phyloP scores from a whole-genome alignment of 2,797 vertebrate species.

The Hoplostethus atlanticus region DNA sequence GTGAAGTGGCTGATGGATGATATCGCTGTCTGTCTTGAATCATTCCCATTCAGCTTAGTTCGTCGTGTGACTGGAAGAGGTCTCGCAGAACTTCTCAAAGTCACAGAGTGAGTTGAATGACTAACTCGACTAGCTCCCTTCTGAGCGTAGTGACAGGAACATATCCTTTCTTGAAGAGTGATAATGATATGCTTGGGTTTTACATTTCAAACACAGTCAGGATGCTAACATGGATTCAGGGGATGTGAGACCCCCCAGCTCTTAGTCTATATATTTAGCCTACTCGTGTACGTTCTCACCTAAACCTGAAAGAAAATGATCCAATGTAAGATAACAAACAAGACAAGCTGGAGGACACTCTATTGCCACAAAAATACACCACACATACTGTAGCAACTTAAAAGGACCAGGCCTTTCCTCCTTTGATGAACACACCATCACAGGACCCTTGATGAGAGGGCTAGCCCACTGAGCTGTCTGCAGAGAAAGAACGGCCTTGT shows the following conservation, averaged over 20 bases:
- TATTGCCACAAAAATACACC: neutral
- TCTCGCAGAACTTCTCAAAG: conserved; percentile 74
- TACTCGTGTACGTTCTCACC: conserved; percentile 37
- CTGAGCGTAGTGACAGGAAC: conserved; percentile 30
- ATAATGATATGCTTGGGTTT: conserved; percentile 42
- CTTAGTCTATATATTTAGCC: conserved; percentile 15
- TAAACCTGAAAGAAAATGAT: conserved; percentile 27
- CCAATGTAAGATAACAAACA: conserved; percentile 1
- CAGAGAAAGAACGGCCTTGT: conserved; percentile 42
- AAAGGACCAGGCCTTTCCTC: neutral
- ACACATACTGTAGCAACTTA: neutral
- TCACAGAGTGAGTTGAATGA: conserved; percentile 56
- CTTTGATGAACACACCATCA: neutral
- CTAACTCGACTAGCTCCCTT: conserved; percentile 31
- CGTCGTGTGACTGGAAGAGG: conserved; percentile 62
- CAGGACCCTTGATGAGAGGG: conserved; percentile 10
- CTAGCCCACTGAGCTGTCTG: conserved; percentile 32
- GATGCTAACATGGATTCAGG: conserved; percentile 13
- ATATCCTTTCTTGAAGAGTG: conserved; percentile 22
- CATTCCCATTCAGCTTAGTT: conserved; percentile 61
- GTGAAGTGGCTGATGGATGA: conserved; percentile 77
- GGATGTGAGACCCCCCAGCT: conserved; percentile 14
- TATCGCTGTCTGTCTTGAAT: conserved; percentile 66
- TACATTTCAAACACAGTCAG: conserved; percentile 51
- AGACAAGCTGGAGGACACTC: conserved; percentile 22